These are phyloP conservation scores for Chaetophractus vellerosus DNA, from an alignment of 2,797 vertebrate species.

Conservation along the genomic window DNA sequence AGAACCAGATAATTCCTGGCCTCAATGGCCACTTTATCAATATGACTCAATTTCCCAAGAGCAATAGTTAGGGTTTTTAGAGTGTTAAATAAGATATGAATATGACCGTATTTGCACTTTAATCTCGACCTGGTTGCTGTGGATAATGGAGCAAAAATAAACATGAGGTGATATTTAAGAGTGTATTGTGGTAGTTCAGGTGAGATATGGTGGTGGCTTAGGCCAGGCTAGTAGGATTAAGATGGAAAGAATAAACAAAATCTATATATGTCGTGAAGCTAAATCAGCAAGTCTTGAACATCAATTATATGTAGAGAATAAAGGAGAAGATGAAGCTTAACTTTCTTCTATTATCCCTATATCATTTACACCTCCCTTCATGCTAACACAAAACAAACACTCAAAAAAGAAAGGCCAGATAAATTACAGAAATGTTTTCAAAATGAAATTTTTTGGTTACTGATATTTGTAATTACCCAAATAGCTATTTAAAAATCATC, in stretches of 20 bases:
- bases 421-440: neutral
- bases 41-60: neutral
- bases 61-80: neutral
- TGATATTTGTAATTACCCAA: slow-evolving; percentile 23
- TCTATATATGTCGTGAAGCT: neutral
- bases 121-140: neutral
- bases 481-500: neutral
- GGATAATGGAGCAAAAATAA: neutral
- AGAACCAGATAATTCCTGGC: neutral
- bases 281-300: neutral
- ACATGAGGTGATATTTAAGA: neutral
- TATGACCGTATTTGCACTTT: neutral
- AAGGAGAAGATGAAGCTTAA: neutral
- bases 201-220: neutral
- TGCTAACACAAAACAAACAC: neutral
- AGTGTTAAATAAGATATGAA: neutral
- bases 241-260: neutral
- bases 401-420: neutral
- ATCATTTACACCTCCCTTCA: neutral
- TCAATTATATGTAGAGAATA: neutral
- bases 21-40: neutral
- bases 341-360: neutral
- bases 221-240: neutral
- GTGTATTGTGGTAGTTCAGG: neutral
- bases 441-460: neutral